Base-by-base conservation (phyloP, 30 jellyfish, hydroid and myxozoan species). In the Chrysaora quinquecirrha region DNA sequence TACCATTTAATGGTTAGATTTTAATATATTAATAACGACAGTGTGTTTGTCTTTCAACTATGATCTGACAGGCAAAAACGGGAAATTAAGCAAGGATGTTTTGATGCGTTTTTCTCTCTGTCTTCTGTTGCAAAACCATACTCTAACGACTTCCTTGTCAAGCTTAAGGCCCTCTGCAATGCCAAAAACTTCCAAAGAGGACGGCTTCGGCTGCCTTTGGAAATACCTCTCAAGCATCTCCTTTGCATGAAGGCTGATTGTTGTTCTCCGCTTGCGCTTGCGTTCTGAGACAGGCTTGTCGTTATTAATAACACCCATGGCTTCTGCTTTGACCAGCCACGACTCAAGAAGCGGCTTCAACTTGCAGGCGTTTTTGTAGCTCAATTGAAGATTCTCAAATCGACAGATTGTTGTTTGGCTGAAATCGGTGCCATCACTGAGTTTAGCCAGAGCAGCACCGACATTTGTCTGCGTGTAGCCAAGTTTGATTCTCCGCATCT, bases 391-490 rank as follows among this genome's bases (percentile, higher is more conserved):
- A 30, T 87, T 87, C 66, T 87, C 96, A 61, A 87, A 87, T 18
- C 96, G 35, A 60, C 96, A 87, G 31, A 87, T 87, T 33, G 96
- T 87, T 54, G 96, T 87, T 49, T 87, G 96, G 60, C 96, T 87
- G 64, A 87, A 87, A 49, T 87, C 96, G 19, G 96, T 76, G 1
- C 96, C 96, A 25, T 87, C 96, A 73, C 87, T 87, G n/a, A 87
- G 82, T 60, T 65, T 61, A 12, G 96, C 96, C 46, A 87, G 29
- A 12, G 96, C 96, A 0, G 96, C 89, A 1, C 96, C 96, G 1
- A 87, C 96, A 31, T 87, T 87, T 27, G 96, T 87, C 49, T 87
- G 96, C 33, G 96, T 87, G 50, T 87, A 87, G 16, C 96, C 96
- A 22, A 87, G 68, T 49, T 87, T 87, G 84, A 87, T 87, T 19